phyloP scores from a whole-genome alignment of 2,113 vertebrate genomes.

The Scatophagus argus region DNA sequence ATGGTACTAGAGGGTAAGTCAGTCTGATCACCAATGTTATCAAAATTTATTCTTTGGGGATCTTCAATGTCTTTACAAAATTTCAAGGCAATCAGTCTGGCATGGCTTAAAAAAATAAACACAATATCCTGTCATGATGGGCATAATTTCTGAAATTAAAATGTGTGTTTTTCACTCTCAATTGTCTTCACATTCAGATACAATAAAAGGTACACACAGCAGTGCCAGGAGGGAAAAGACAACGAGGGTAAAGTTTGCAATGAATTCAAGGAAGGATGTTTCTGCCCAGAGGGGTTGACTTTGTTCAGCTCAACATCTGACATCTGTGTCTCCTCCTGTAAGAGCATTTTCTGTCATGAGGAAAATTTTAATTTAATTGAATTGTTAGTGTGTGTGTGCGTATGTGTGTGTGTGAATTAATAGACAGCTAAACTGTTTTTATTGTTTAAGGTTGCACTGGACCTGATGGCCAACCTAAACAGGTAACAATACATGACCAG shows the following conservation, averaged over 20 bases:
- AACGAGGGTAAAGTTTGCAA: neutral
- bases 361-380: neutral
- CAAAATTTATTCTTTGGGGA: neutral
- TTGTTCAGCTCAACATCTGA: constrained; percentile 59
- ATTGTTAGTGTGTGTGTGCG: too few relatives aligned
- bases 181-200: constrained; percentile 58
- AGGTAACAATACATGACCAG: constrained; percentile 62
- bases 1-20: neutral
- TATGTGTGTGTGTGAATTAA: constrained; percentile 1
- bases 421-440: constrained; percentile 16
- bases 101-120: neutral
- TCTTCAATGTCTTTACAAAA: neutral
- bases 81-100: neutral
- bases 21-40: neutral
- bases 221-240: neutral
- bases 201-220: constrained; percentile 46
- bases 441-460: constrained; percentile 85
- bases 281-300: constrained; percentile 81
- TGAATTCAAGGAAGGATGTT: constrained; percentile 86
- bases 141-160: neutral
- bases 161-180: neutral
- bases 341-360: constrained; percentile 22
- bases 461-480: constrained; percentile 83
- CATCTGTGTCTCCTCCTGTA: constrained; percentile 82
- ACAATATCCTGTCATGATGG: too few relatives aligned